Evolutionary conservation across 2,113 vertebrate species (phyloP), one percentile per base, ranked within the genome.

Genomic region (Tragelaphus scriptus): DNA sequence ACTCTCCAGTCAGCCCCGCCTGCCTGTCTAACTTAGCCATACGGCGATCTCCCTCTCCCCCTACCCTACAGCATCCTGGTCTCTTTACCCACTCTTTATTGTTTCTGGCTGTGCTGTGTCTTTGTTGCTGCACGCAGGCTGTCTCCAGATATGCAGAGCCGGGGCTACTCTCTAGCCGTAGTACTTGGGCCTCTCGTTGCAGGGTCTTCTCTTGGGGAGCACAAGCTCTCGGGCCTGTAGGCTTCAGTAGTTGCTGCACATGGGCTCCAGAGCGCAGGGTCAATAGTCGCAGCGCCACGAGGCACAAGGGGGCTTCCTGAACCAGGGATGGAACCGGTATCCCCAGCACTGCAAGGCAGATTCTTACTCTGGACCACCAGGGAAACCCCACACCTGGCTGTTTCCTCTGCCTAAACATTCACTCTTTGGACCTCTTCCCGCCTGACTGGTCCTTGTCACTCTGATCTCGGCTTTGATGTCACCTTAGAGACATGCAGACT

Each of bases 81-180:
- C 61, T 71, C 79, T 58, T 51, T 68, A 80, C 11, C 11, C 21
- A 14, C 21, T 77, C 0, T 26, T 23, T 26, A 14, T 7, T 26
- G 40, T 7, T 7, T 14, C 71, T 26, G 71, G 36, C 36, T 2
- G 23, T 14, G 11, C 71, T 26, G 10, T 13, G 71, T 44, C 36
- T 23, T 21, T 44, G 19, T 14, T 25, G 71, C 71, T 7, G 23
- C 71, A 26, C 1, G 21, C 3, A 14, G 71, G 36, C 71, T 44
- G 6, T 77, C 36, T 44, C 71, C 12, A 26, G 36, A 6, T 14
- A 25, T 13, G 36, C 19, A 75, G 36, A 75, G 71, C 71, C 5
- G 1, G 36, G 12, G 6, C 23, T 14, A 2, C 71, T 44, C 36
- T 71, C 71, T 25, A 7, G 71, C 11, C 2, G 0, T 7, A 0